Base-by-base conservation (phyloP, 2,113 vertebrate genomes). In the Meleagris gallopavo region DNA sequence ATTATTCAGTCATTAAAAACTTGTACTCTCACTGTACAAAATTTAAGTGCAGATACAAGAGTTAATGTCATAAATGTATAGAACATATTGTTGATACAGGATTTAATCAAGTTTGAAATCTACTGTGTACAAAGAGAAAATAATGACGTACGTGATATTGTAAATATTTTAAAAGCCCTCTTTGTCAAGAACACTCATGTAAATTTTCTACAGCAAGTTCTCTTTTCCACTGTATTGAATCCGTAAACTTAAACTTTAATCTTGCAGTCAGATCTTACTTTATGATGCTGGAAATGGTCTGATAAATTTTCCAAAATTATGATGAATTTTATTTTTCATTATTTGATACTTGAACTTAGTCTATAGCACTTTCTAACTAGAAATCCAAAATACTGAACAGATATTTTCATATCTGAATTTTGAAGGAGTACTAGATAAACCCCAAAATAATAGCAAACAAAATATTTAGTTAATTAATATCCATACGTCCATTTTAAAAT, bases 41-140 rank as follows among this genome's bases (percentile, higher is more conserved):
- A 74, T 95, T 90, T 80, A 88, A 72, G 55, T 71, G 32, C 19
- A 75, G 87, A 83, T 92, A 89, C 29, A 77, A 70, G 7, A 80
- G 81, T 57, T 19, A 88, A 69, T 73, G 38, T 34, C 62, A 58
- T 83, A 88, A 71, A 95, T 38, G 9, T n/a, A 40, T 6, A 86
- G 27, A n/a, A 70, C 86, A 32, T 6, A 54, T 46, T 54, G 18
- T 34, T 67, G 34, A 50, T 3, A 9, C 34, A 71, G 21, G n/a
- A 41, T 92, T 92, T 79, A 40, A 65, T 6, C 16, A 62, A 58
- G 11, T 13, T 69, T 66, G 13, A 72, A 69, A 93, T 86, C 74
- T 57, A 19, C 27, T 45, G 22, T 64, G 8, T 58, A 10, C 29
- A 77, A 71, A 46, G 9, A 21, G n/a, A 43, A 71, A 81, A 83